Evolutionary conservation across 1,140 invertebrate species (phyloP).

Genomic region (Vanessa tameamea): DNA sequence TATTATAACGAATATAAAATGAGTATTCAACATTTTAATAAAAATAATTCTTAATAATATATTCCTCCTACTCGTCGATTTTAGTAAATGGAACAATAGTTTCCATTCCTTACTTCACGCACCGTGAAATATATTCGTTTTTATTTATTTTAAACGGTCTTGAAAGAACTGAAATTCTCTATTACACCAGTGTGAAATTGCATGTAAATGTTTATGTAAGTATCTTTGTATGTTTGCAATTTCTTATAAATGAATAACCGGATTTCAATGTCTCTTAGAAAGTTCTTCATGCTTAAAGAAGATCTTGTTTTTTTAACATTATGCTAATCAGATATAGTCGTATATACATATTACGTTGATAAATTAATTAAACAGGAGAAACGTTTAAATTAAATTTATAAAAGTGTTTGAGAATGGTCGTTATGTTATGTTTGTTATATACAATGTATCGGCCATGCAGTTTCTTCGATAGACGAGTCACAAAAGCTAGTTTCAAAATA

Average conservation of each 20-base stretch:
- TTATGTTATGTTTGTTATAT: neutral
- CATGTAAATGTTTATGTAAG: slow-evolving; percentile 9
- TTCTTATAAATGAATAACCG: neutral
- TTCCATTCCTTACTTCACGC: slow-evolving; percentile 1
- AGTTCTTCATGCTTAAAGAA: neutral
- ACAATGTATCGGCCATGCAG: slow-evolving; percentile 15
- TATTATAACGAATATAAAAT: neutral
- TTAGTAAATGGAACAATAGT: neutral
- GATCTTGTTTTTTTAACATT: neutral
- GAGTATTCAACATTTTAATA: neutral
- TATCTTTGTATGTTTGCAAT: neutral
- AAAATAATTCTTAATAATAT: neutral
- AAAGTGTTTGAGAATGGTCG: too few relatives aligned
- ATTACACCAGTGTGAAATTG: neutral
- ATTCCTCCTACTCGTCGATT: neutral
- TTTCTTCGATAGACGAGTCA: slow-evolving; percentile 38
- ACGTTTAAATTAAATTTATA: too few relatives aligned
- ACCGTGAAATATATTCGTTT: slow-evolving; percentile 6
- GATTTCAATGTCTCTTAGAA: neutral
- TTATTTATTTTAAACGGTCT: slow-evolving; percentile 7
- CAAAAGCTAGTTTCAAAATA: slow-evolving; percentile 64
- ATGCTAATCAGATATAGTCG: neutral
- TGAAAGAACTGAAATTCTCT: neutral
- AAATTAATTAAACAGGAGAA: neutral
- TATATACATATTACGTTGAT: neutral